Evolutionary conservation across 2,888 invertebrate genomes (phyloP).

Genomic region (Drosophila conformis): DNA sequence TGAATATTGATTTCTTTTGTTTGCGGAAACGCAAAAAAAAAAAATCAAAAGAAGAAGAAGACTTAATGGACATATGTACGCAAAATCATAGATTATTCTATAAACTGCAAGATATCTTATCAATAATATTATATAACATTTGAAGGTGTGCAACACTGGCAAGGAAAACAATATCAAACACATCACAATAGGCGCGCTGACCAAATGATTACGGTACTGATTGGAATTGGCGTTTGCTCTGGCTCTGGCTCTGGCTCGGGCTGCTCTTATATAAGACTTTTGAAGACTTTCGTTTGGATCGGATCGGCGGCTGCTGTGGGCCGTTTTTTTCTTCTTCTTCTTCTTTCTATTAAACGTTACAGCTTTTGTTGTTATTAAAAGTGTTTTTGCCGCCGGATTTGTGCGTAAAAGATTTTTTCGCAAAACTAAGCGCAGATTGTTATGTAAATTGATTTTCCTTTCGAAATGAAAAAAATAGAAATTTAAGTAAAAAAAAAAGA

Average conservation of each 20-base stretch:
- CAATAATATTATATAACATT: conserved; percentile 1
- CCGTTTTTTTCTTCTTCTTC: conserved; percentile 11
- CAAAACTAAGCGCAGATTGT: conserved; percentile 42
- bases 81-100: neutral
- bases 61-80: neutral
- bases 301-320: conserved; percentile 27
- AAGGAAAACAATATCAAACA: conserved; percentile 36
- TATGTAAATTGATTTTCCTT: conserved; percentile 61
- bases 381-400: conserved; percentile 49
- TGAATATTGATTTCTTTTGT: conserved; percentile 6
- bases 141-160: neutral
- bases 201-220: conserved; percentile 62
- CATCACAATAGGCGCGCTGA: conserved; percentile 43
- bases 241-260: neutral
- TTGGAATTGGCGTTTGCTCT: conserved; percentile 25
- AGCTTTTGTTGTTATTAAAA: conserved; percentile 73
- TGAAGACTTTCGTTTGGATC: conserved; percentile 40
- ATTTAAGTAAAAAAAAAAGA: neutral
- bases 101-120: neutral
- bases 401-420: conserved; percentile 67
- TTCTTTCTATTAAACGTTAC: conserved; percentile 39
- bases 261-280: conserved; percentile 49
- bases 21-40: neutral
- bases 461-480: too few relatives aligned
- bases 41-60: neutral